phyloP scores from a whole-genome alignment of 2,888 invertebrate species.

The Choreutis nemorana region DNA sequence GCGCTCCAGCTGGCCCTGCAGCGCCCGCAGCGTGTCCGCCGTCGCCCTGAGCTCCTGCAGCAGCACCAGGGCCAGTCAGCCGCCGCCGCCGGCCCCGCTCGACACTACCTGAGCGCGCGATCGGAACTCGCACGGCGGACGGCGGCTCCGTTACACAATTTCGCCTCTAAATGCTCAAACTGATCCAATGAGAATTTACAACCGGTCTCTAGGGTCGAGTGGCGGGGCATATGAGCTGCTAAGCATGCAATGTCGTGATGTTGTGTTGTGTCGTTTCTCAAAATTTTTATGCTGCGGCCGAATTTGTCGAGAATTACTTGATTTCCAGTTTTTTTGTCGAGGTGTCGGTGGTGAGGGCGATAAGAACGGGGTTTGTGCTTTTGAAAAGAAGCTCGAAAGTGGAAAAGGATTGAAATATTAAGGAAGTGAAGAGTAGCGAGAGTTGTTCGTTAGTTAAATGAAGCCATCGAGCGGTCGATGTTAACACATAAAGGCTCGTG shows the following conservation, averaged over 20 bases:
- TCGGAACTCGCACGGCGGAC: conserved; percentile 19
- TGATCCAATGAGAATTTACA: conserved; percentile 40
- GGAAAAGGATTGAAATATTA: conserved; percentile 42
- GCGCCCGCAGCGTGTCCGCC: conserved; percentile 84
- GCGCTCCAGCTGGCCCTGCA: conserved; percentile 81
- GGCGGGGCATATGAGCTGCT: conserved; percentile 61
- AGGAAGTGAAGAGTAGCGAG: conserved; percentile 49
- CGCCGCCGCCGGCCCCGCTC: conserved; percentile 43
- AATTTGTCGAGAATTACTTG: conserved; percentile 24
- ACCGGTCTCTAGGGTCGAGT: conserved; percentile 59
- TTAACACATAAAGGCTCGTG: not conserved
- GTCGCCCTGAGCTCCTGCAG: conserved; percentile 86
- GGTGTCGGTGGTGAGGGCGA: conserved; percentile 31
- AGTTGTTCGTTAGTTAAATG: conserved; percentile 37
- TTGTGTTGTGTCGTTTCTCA: conserved; percentile 37
- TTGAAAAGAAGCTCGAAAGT: conserved; percentile 51
- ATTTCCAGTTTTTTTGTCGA: conserved; percentile 31
- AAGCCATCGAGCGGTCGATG: conserved; percentile 29
- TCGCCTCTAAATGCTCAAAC: conserved; percentile 43
- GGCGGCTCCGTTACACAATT: conserved; percentile 30
- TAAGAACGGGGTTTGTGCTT: conserved; percentile 37
- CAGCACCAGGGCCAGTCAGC: conserved; percentile 44
- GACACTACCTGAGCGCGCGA: conserved; percentile 14
- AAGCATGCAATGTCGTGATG: conserved; percentile 64
- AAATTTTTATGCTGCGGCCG: conserved; percentile 38